These are phyloP conservation scores for Protonibea diacanthus DNA, from an alignment of 2,797 vertebrate genomes.

Conservation along the genomic window DNA sequence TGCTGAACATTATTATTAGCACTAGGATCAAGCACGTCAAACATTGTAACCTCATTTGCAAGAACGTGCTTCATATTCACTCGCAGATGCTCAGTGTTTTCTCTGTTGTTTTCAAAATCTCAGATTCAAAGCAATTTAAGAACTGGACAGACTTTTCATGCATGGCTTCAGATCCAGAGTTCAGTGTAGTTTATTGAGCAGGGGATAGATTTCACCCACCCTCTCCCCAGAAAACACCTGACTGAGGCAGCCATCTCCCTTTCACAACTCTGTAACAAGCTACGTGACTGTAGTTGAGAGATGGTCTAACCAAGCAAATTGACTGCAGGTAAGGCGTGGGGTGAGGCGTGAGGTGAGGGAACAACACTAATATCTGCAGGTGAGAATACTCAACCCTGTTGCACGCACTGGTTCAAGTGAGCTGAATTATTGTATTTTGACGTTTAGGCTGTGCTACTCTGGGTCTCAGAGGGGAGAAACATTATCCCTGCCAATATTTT, in stretches of 20 bases:
- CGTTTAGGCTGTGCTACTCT: constrained; percentile 24
- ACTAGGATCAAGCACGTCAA: background rate
- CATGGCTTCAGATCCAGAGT: constrained; percentile 2
- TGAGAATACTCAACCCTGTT: constrained; percentile 19
- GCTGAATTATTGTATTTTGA: constrained; percentile 21
- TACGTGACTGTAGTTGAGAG: constrained; percentile 18
- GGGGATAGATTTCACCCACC: background rate
- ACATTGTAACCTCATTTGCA: background rate
- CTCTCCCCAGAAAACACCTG: background rate
- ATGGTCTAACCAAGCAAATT: constrained; percentile 19
- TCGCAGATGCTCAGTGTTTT: background rate
- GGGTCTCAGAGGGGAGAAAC: constrained; percentile 7
- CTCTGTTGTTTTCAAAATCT: background rate
- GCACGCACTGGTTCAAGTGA: constrained; percentile 12
- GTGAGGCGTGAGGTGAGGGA: constrained; percentile 25
- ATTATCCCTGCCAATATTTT: constrained; percentile 21
- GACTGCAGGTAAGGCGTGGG: background rate
- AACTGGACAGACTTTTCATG: background rate
- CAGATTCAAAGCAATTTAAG: background rate
- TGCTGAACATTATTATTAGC: background rate
- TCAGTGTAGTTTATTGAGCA: constrained; percentile 15
- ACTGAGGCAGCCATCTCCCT: constrained; percentile 1
- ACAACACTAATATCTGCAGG: constrained; percentile 38
- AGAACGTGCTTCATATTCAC: background rate
- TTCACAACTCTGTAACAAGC: constrained; percentile 22